These are phyloP conservation scores for Leucosticte australis DNA, from an alignment of 2,113 vertebrate species.

Conservation along the genomic window DNA sequence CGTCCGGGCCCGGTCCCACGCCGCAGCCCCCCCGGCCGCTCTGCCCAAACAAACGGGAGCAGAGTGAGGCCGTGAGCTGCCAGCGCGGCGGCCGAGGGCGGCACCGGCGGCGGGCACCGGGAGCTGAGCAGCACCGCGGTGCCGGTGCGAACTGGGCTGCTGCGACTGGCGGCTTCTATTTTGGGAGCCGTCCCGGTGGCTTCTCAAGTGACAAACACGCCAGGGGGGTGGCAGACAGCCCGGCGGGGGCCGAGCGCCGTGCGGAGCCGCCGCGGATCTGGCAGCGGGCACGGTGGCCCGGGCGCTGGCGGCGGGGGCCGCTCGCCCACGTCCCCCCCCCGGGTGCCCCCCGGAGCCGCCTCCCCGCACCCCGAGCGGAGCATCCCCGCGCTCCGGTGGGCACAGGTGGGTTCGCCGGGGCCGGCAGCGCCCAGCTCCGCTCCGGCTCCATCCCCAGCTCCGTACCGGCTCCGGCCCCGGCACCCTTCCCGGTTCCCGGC, in stretches of 20 bases:
- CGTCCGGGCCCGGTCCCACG: constrained; percentile 31
- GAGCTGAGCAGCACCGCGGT: not conserved
- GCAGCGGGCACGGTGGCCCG: not conserved
- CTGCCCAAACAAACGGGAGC: constrained; percentile 13
- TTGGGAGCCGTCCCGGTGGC: constrained; percentile 15
- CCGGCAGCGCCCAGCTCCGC: not conserved
- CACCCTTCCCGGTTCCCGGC: not conserved
- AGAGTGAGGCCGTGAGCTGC: not conserved
- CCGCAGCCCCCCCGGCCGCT: constrained; percentile 3
- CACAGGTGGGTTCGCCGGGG: not conserved
- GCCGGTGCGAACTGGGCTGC: not conserved
- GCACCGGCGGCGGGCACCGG: not conserved
- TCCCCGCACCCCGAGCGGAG: not conserved
- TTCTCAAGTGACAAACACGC: constrained; percentile 35
- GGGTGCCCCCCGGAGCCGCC: no score
- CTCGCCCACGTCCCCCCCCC: not conserved
- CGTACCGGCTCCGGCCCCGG: not conserved
- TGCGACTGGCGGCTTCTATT: not conserved
- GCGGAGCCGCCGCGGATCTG: not conserved
- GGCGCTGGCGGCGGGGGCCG: not conserved
- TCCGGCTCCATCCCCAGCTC: not conserved
- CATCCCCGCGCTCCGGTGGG: not conserved
- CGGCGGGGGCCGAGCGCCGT: not conserved
- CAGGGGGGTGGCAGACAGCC: constrained; percentile 5
- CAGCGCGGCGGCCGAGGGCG: not conserved